Conservation (phyloP, 2,888 invertebrate species). For the Cactoblastis cactorum region DNA sequence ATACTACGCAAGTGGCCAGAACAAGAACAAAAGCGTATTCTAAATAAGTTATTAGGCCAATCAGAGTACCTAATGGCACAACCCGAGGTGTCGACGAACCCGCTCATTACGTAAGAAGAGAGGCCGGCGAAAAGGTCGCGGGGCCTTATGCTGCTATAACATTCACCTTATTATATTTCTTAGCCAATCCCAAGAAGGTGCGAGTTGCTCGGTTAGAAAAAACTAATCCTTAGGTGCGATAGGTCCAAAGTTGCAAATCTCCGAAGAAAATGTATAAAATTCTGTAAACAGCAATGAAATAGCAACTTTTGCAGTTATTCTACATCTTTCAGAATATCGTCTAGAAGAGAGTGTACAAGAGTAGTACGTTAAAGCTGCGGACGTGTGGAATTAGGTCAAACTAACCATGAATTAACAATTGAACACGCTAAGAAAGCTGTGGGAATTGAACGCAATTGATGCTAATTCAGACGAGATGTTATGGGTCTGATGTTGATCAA, state of each 20-base stretch:
- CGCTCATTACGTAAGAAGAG: slow-evolving; percentile 38
- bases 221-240: no score
- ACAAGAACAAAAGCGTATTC: slow-evolving; percentile 13
- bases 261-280: no score
- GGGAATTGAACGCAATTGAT: slow-evolving; percentile 11
- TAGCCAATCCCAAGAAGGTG: no score
- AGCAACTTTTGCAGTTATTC: no score
- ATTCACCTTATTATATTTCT: slow-evolving; percentile 7
- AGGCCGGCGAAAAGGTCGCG: slow-evolving; percentile 36
- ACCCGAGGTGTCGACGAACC: slow-evolving; percentile 20
- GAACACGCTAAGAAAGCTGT: slow-evolving; percentile 8
- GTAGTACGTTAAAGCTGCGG: neutral
- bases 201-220: no score
- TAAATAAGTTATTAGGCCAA: slow-evolving; percentile 19
- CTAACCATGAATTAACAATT: slow-evolving; percentile 12
- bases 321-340: neutral
- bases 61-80: slow-evolving; percentile 13
- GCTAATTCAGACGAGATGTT: neutral
- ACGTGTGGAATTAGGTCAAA: slow-evolving; percentile 16
- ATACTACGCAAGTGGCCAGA: slow-evolving; percentile 12
- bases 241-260: no score
- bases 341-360: neutral
- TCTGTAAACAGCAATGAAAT: no score
- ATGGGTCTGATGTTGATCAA: neutral
- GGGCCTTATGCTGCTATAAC: slow-evolving; percentile 26